Conservation (phyloP, 1,140 invertebrate species). For the Lepidostoma basale region DNA sequence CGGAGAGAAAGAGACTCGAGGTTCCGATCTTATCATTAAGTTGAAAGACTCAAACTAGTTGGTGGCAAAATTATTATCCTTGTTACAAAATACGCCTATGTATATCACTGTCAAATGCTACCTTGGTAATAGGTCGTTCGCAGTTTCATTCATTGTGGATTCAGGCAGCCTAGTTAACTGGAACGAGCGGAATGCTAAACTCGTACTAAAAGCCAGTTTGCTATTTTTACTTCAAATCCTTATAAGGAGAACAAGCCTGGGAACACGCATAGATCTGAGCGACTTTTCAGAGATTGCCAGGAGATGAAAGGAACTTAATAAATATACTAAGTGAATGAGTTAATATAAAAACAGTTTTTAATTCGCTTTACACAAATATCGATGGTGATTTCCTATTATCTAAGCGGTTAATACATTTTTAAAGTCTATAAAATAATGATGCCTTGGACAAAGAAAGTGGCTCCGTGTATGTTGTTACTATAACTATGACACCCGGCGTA, state of each 20-base stretch:
- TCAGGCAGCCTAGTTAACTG: constrained; percentile 5
- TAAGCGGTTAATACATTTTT: too few species aligned
- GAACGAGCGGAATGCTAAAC: constrained; percentile 15
- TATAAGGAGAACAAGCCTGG: constrained; percentile 16
- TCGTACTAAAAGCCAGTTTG: constrained; percentile 7
- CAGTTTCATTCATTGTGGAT: constrained; percentile 22
- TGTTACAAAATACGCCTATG: background rate
- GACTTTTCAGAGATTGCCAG: background rate
- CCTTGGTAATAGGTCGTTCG: background rate
- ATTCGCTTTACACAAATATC: too few species aligned
- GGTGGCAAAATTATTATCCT: too few species aligned
- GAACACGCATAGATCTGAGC: background rate
- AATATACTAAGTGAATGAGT: background rate
- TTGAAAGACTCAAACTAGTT: too few species aligned
- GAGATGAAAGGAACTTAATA: background rate
- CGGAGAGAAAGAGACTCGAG: too few species aligned
- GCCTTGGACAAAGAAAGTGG: too few species aligned
- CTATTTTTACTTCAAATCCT: constrained; percentile 4
- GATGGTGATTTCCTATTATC: too few species aligned
- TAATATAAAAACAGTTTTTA: too few species aligned
- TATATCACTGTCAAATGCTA: background rate
- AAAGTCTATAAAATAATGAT: too few species aligned
- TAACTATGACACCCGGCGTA: too few species aligned
- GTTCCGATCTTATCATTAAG: too few species aligned
- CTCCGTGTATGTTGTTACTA: too few species aligned